These are phyloP conservation scores for Phrynocephalus versicolor DNA, from an alignment of 2,113 vertebrate genomes.

Conservation along the genomic window DNA sequence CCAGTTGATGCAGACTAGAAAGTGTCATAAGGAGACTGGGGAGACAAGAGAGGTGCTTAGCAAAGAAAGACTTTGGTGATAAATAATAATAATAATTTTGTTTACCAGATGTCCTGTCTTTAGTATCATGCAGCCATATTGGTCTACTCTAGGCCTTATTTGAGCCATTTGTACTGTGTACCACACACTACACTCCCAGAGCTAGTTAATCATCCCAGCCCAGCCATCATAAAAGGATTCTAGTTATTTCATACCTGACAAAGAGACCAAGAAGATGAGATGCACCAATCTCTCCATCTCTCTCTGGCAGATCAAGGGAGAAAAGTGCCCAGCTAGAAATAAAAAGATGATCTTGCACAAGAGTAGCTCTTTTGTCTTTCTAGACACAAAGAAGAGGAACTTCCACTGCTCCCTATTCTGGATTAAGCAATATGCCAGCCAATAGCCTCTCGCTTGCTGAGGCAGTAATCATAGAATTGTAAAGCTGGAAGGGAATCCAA, in stretches of 20 bases:
- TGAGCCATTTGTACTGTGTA: not conserved
- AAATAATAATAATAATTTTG: not conserved
- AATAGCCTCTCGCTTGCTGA: not conserved
- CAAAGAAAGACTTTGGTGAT: not conserved
- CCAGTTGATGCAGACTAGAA: not conserved
- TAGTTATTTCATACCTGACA: slow-evolving; percentile 52
- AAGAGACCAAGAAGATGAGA: slow-evolving; percentile 42
- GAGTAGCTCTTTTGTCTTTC: slow-evolving; percentile 38
- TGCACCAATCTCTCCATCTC: slow-evolving; percentile 53
- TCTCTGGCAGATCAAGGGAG: not conserved
- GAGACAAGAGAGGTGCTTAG: not conserved
- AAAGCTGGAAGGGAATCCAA: too few species aligned
- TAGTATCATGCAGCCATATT: not conserved
- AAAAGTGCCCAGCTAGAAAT: slow-evolving; percentile 24
- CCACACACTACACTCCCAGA: not conserved
- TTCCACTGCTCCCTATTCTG: slow-evolving; percentile 20
- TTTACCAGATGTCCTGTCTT: not conserved
- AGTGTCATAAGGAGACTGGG: not conserved
- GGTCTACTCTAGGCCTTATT: not conserved
- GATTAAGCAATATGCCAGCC: slow-evolving; percentile 67
- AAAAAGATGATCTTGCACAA: slow-evolving; percentile 26
- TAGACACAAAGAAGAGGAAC: slow-evolving; percentile 32
- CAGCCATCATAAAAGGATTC: not conserved
- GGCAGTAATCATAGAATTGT: slow-evolving; percentile 41
- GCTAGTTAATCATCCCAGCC: not conserved